Evolutionary conservation across 35 echinoderm and acorn worm genomes (phyloP), one percentile per base, ranked within the genome.

Genomic region (Diadema setosum): DNA sequence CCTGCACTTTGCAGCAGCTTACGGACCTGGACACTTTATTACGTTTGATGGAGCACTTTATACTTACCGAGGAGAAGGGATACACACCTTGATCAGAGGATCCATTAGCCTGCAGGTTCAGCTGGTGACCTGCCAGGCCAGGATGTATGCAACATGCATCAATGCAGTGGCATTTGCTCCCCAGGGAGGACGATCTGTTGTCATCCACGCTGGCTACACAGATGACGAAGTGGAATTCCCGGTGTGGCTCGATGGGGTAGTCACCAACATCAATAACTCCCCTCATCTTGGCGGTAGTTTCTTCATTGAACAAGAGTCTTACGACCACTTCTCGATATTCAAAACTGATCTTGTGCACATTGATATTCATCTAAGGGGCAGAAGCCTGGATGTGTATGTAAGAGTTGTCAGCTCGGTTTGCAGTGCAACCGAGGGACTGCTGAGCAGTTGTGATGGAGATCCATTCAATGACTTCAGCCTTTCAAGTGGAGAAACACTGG

Each of bases 21-120:
- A 93, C 75, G 94, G 94, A 2, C 82, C 65, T 15, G 94, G 94
- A 46, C 90, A 93, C 27, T 92, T 97, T 36, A 93, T 75, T 15
- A 97, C 94, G 20, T 97, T 92, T 90, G 94, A 97, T 82, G 94
- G 94, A 17, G 82, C 94, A 33, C 81, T 41, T 27, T 97, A 90
- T 42, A 80, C 74, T 21, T 97, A 90, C 63, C 92, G 84, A 48
- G 94, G 94, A 23, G 32, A 45, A 29, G 94, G 90, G 37, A 87
- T 93, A 76, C 83, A 97, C 58, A 40, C 58, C 18, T 82, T 92
- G 30, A 82, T 75, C 16, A 44, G 39, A 3, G 26, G 18, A 25
- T 58, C 91, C 16, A 39, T 93, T n/a, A 61, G 87, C 26, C 85
- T 50, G 23, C 90, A 93, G 26, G 63, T 93, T 45, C 58, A 87